Percentiles rank a stretch among this genome's conserved stretches.
Evolutionary conservation across 2,113 vertebrate genomes (phyloP).

Genomic region (Laticauda colubrina): DNA sequence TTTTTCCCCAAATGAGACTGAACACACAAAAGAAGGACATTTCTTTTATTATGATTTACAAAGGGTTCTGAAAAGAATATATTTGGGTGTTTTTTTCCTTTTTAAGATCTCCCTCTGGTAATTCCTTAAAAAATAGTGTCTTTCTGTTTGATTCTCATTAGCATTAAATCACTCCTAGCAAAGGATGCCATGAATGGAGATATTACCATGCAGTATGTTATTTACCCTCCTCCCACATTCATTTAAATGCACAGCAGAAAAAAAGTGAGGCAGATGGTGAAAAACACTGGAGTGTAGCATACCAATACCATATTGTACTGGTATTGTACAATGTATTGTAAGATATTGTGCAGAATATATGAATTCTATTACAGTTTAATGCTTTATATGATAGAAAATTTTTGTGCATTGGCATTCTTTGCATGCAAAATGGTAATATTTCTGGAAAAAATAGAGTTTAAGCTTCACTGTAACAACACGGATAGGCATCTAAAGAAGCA

Average conservation of each 20-base stretch:
- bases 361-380: background rate
- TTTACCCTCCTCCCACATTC: conserved; percentile 48
- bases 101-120: conserved; percentile 39
- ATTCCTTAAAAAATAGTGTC: conserved; percentile 45
- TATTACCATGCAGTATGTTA: conserved; percentile 64
- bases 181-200: conserved; percentile 57
- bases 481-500: background rate
- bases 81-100: conserved; percentile 22
- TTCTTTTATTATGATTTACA: conserved; percentile 49
- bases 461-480: background rate
- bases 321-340: background rate
- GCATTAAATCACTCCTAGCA: conserved; percentile 56
- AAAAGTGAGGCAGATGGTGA: background rate
- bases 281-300: background rate
- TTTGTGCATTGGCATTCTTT: background rate
- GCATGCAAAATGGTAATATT: background rate
- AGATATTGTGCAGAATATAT: background rate
- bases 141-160: conserved; percentile 46
- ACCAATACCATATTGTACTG: too few species aligned
- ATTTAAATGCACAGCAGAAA: background rate
- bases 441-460: background rate
- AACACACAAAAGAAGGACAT: conserved; percentile 48
- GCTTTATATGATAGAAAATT: background rate
- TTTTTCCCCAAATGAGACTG: conserved; percentile 43
- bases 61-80: conserved; percentile 40